Evolutionary conservation across 2,888 invertebrate genomes (phyloP).

Genomic region (Pollenia griseotomentosa): DNA sequence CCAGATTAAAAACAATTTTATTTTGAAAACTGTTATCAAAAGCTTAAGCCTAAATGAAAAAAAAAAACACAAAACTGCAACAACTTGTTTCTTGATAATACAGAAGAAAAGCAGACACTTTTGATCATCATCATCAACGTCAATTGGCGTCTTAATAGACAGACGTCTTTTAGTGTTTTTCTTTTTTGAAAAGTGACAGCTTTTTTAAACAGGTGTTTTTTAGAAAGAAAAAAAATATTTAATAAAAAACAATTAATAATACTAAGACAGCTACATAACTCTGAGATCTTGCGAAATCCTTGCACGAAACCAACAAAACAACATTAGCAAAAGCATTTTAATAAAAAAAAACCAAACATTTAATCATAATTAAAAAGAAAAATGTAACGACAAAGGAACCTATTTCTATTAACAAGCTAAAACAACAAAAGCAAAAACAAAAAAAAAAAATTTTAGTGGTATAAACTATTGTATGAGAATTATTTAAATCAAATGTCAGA

Average conservation of each 20-base stretch:
- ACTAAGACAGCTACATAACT: neutral
- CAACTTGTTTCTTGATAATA: constrained; percentile 41
- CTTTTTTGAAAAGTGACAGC: constrained; percentile 54
- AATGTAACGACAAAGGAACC: neutral
- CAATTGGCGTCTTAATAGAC: constrained; percentile 44
- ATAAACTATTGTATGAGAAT: constrained; percentile 22
- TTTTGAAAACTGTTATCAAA: constrained; percentile 52
- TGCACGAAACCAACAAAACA: neutral
- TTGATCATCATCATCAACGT: constrained; percentile 43
- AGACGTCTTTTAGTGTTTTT: constrained; percentile 17
- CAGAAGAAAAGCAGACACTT: constrained; percentile 30
- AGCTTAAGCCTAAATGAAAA: constrained; percentile 15
- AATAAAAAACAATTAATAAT: constrained; percentile 11
- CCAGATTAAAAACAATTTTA: constrained; percentile 66
- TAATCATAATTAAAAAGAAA: neutral
- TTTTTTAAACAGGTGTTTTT: constrained; percentile 46
- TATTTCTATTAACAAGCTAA: neutral
- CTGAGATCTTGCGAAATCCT: constrained; percentile 23
- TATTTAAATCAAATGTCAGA: neutral
- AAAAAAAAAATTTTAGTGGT: neutral
- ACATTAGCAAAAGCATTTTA: neutral
- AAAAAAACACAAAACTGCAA: constrained; percentile 13
- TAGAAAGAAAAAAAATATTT: neutral
- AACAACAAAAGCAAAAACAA: neutral
- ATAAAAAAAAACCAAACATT: neutral